Evolutionary conservation across 1,140 invertebrate genomes (phyloP).

Genomic region (Steinernema feltiae): DNA sequence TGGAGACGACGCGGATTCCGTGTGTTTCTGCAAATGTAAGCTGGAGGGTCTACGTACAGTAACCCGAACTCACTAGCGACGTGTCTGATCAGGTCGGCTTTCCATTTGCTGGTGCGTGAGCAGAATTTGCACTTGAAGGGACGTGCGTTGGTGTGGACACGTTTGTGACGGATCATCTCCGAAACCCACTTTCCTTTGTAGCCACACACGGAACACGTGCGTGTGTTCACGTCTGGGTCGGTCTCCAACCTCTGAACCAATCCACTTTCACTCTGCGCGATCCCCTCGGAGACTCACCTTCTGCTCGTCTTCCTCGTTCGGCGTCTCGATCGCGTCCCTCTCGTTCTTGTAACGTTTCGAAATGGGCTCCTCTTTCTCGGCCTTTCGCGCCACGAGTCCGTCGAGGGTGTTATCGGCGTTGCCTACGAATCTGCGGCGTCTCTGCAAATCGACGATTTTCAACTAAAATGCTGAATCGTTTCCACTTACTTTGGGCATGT

Average conservation of each 20-base stretch:
- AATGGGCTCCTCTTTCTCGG: constrained; percentile 47
- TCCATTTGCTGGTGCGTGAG: constrained; percentile 55
- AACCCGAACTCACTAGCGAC: constrained; percentile 50
- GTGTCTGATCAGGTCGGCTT: constrained; percentile 56
- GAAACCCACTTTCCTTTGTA: constrained; percentile 58
- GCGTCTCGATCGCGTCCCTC: constrained; percentile 54
- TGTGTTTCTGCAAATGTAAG: constrained; percentile 52
- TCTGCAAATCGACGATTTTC: background rate
- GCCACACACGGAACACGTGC: constrained; percentile 56
- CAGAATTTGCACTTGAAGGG: constrained; percentile 58
- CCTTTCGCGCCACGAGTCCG: constrained; percentile 52
- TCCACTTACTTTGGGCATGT: background rate
- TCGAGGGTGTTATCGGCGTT: constrained; percentile 46
- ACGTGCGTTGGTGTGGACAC: constrained; percentile 55
- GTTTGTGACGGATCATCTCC: constrained; percentile 56
- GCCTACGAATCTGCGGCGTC: background rate
- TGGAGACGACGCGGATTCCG: constrained; percentile 57
- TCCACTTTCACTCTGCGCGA: background rate
- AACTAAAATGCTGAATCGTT: background rate
- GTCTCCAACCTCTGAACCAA: constrained; percentile 49
- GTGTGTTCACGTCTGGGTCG: constrained; percentile 55
- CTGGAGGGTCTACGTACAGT: background rate
- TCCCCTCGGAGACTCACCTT: constrained; percentile 39
- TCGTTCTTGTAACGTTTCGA: constrained; percentile 51
- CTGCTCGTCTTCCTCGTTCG: constrained; percentile 55